Base-by-base conservation (phyloP, 2,797 vertebrate species). In the Catostomus latipinnis region DNA sequence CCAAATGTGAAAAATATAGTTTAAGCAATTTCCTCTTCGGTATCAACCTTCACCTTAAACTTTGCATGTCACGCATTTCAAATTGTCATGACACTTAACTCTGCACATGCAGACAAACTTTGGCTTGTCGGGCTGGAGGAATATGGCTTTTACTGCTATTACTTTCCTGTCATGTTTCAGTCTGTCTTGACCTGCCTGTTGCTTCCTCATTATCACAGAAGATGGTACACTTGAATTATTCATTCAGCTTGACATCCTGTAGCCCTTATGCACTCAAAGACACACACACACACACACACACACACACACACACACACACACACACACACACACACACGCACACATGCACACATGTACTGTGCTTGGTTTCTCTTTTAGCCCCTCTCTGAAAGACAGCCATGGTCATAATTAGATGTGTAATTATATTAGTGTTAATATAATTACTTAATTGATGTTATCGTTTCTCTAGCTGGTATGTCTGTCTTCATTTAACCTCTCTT, bases 301-400 rank as follows among this genome's bases (percentile, higher is more conserved):
- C 57, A 78, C 76, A 70, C 76, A 54, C 57, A 78, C 76, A 70
- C 76, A 54, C 57, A 78, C 76, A 70, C 76, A 54, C 57, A 78
- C 76, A 70, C 76, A 54, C 57, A 78, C 76, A 61, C 76, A 54
- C 57, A 78, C 76, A 70, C 76, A 46, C 57, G 71, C 76, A 70
- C 76, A 54, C 57, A 78, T 67, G 61, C 76, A 54, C 57, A 74
- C n/a, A 34, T 34, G 34, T 34, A 61, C 66, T 8, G 53, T 16
- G 34, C 34, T 3, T 4, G 10, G 71, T 60, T 13, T 22, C 56
- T 34, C 34, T 34, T 34, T 34, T 34, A 34, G 34, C 34, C 34
- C 34, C 34, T 52, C 11, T 67, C 11, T 46, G 10, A 76, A 68
- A 18, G 34, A 67, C 61, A 66, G 11, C 61, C 58, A 43, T 82